Percentiles rank a stretch among this genome's conserved stretches.
Conservation (phyloP, 2,888 invertebrate species). For the Catocala fraxini region DNA sequence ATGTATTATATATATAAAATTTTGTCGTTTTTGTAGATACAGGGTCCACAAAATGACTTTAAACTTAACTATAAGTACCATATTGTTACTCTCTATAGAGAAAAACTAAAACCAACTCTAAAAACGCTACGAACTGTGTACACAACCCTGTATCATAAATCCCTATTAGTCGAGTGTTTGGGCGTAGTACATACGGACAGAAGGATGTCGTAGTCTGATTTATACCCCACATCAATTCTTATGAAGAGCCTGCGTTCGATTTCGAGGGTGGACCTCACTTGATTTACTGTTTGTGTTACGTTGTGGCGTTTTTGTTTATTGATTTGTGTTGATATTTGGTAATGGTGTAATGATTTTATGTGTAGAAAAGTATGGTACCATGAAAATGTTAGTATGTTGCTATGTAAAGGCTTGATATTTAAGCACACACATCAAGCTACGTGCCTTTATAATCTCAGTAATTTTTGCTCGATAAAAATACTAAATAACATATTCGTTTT, state of each 20-base stretch:
- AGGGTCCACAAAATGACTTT: too few species aligned
- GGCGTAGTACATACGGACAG: conserved; percentile 62
- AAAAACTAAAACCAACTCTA: conserved; percentile 10
- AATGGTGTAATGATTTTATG: conserved; percentile 4
- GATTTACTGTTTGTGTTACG: conserved; percentile 44
- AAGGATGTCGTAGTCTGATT: conserved; percentile 72
- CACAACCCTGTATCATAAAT: conserved; percentile 66
- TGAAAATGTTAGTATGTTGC: too few species aligned
- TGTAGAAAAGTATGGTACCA: not conserved
- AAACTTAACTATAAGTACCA: too few species aligned
- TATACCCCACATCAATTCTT: conserved; percentile 78
- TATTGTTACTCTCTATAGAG: not conserved
- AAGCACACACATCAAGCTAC: too few species aligned
- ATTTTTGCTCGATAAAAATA: too few species aligned
- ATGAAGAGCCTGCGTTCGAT: conserved; percentile 76
- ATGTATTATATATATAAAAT: too few species aligned
- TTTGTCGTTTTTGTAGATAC: too few species aligned
- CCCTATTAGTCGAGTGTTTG: conserved; percentile 81
- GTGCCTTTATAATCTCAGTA: too few species aligned
- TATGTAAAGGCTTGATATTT: too few species aligned
- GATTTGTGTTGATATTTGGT: conserved; percentile 29
- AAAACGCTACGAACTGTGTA: conserved; percentile 38
- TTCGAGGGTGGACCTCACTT: conserved; percentile 44
- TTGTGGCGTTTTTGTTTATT: conserved; percentile 40
- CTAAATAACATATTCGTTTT: too few species aligned